Base-by-base conservation (phyloP, 92 coral and sea anemone species). In the Porites rus region DNA sequence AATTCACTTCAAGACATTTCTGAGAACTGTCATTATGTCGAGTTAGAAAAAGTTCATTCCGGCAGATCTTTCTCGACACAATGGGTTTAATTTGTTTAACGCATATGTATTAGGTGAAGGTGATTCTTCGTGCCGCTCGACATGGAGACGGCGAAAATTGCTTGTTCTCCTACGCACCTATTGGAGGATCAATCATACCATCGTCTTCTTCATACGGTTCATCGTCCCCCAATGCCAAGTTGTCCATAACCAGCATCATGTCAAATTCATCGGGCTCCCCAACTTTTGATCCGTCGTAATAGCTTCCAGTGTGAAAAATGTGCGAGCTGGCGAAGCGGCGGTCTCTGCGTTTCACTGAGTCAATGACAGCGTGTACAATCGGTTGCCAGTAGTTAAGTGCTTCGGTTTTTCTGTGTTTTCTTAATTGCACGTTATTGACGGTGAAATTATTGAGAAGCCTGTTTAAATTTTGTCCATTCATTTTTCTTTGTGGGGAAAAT, bases 191-290 rank as follows among this genome's bases (percentile, higher is more conserved):
- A 3, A 64, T 8, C 25, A 81, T 61, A 13, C 69, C 71, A 78
- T 83, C 88, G 18, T 76, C 52, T 52, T 74, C 73, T 1, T 60
- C 86, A 53, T 88, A 88, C 10, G 88, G 90, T 1, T 70, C 64
- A 17, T 24, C 66, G 22, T 72, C 74, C 14, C 38, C 38, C 38
- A 87, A 77, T 61, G 80, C 82, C 66, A 76, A 71, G 16, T 73
- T 82, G 9, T 83, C 84, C 82, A 94, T 80, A 65, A 81, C 89
- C 67, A 94, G n/a, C 98, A 87, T 92, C 9, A 92, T 5, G 63
- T 94, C 98, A 64, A 94, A 94, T 69, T 94, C 98, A 77, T 94
- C 74, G 1, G 98, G 94, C 53, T 81, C 82, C 54, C 75, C 78
- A 1, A 90, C 91, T 74, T 94, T 94, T n/a, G 82, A 63, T 65